Evolutionary conservation across 2,797 vertebrate genomes (phyloP), one percentile per base, ranked within the genome.

Genomic region (Vireo griseus): DNA sequence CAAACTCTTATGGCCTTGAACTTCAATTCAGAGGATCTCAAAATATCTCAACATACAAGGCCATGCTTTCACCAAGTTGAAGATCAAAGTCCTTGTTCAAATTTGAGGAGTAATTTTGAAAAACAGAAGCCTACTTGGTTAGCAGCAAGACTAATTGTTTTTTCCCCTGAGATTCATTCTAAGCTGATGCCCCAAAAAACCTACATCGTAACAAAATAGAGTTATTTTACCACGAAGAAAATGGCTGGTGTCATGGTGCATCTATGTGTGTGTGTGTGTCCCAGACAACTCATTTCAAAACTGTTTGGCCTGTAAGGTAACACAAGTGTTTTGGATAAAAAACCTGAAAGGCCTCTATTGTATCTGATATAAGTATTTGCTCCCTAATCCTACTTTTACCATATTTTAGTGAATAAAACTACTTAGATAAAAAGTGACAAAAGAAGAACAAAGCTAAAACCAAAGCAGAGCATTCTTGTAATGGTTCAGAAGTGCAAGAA

Each of bases 21-120:
- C 84, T 95, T 82, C 81, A 89, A 91, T 95, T 92, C 78, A 94
- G 68, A 91, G 66, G 12, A 86, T 86, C 87, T 88, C 81, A 96
- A 92, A 95, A 87, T 90, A 96, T 82, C 50, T 83, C 78, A 79
- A 15, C 21, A 69, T 40, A 75, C 73, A 95, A 95, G 82, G 89
- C 72, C 62, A 66, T 4, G 57, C 75, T 94, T 94, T 96, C 68
- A 93, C 68, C 65, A 93, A 91, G 84, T 42, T 91, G 85, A 96
- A 92, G 90, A 94, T 86, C 62, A 87, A 95, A 94, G 92, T 61
- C 81, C 58, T 72, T 90, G 72, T 86, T 95, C 68, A 88, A 77
- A 93, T 91, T 51, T 86, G 57, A 89, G 72, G 19, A 91, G 68
- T 62, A 83, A 91, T 86, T 96, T 55, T 62, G 47, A 83, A 89